A percentile compares a stretch with the other conserved stretches of the same genome.
Evolutionary conservation across 37 sponge, comb jelly and placozoan species (phyloP).

Genomic region (Theonella swinhoei): DNA sequence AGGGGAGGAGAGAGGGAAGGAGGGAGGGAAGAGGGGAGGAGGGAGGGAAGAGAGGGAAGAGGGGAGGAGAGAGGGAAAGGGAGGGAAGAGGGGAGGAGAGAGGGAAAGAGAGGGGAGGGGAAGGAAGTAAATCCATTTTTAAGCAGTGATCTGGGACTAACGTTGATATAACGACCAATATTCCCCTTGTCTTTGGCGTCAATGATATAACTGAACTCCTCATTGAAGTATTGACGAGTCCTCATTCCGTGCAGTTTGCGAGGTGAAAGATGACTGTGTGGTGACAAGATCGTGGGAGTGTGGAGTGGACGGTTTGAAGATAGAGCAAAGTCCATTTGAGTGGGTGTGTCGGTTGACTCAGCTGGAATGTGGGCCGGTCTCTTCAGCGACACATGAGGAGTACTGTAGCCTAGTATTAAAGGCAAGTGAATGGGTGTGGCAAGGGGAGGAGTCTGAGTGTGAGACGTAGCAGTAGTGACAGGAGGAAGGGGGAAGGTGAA

Average conservation of each 20-base stretch:
- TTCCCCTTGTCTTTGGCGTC: slow-evolving; percentile 87
- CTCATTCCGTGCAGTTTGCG: not conserved
- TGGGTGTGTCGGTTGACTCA: not conserved
- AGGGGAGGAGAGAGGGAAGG: not conserved
- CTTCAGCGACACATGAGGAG: too few relatives aligned
- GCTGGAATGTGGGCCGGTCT: not conserved
- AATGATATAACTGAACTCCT: slow-evolving; percentile 67
- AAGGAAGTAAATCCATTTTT: not conserved
- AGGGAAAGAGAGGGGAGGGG: not conserved
- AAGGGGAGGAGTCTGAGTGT: too few relatives aligned
- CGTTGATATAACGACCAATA: slow-evolving; percentile 87
- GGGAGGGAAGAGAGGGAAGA: not conserved
- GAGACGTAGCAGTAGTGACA: not conserved
- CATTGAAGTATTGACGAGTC: slow-evolving; percentile 38
- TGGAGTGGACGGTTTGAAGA: slow-evolving; percentile 22
- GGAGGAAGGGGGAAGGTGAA: not conserved
- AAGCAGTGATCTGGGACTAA: slow-evolving; percentile 33
- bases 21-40: not conserved
- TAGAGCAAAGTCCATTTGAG: slow-evolving; percentile 13
- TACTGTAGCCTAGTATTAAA: too few relatives aligned
- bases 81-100: not conserved
- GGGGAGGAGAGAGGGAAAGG: not conserved
- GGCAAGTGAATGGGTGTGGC: too few relatives aligned
- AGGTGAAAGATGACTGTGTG: not conserved
- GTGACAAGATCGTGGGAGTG: slow-evolving; percentile 16